Conservation (phyloP, 2,888 invertebrate genomes). For the Clunio marinus region DNA sequence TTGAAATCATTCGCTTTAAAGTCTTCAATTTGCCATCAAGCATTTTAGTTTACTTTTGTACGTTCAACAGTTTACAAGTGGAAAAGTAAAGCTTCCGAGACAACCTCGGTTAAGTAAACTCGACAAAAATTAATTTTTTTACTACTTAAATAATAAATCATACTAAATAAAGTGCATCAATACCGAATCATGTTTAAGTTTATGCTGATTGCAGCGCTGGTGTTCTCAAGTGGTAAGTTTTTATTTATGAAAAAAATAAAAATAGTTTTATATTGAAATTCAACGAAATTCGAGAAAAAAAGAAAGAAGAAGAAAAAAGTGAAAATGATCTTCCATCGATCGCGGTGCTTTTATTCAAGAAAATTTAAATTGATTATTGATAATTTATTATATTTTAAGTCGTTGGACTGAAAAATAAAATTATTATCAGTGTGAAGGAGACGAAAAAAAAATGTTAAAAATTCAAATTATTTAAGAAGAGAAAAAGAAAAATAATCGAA, state of each 20-base stretch:
- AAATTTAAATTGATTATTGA: slow-evolving; percentile 27
- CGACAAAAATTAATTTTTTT: slow-evolving; percentile 3
- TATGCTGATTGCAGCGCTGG: slow-evolving; percentile 11
- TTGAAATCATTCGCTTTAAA: slow-evolving; percentile 34
- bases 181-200: slow-evolving; percentile 25
- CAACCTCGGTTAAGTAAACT: slow-evolving; percentile 7
- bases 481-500: slow-evolving; percentile 33
- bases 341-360: neutral
- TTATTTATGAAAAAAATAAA: neutral
- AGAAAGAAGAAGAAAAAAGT: slow-evolving; percentile 9
- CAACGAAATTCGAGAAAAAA: neutral
- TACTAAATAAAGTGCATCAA: neutral
- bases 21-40: slow-evolving; percentile 32
- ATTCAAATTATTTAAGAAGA: slow-evolving; percentile 3
- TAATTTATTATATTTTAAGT: slow-evolving; percentile 27
- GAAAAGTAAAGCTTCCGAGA: slow-evolving; percentile 7
- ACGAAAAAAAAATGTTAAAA: neutral
- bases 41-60: slow-evolving; percentile 38
- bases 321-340: slow-evolving; percentile 20
- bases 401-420: neutral
- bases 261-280: neutral
- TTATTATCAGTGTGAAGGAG: neutral
- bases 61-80: slow-evolving; percentile 32
- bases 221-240: slow-evolving; percentile 29
- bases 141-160: neutral